Base-by-base conservation (phyloP, 2,113 vertebrate genomes). In the Nycticorax nycticorax region DNA sequence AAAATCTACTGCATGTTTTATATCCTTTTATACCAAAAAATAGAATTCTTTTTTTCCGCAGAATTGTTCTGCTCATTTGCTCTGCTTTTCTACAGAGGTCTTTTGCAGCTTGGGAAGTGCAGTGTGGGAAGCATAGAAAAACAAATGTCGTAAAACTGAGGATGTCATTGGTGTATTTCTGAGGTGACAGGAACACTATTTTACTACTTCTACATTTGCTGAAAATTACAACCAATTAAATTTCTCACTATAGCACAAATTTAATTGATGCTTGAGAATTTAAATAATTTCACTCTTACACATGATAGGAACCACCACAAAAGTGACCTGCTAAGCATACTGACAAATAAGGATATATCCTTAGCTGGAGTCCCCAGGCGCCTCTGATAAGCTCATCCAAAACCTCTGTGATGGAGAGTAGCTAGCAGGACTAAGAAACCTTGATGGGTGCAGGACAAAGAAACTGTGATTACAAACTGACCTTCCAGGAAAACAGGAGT, bases 31-130 rank as follows among this genome's bases (percentile, higher is more conserved):
- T 32, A 47, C 3, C 22, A 89, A 86, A 57, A 28, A 13, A 50
- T 4, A 17, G 1, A 1, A 23, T 8, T 60, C 4, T 0, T 5
- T 62, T 59, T 63, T 64, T 20, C 16, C 8, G 28, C 16, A 41
- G 16, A 62, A 78, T 11, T 45, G 2, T 75, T 85, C 19, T 66
- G 19, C 20, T 75, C 20, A 32, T 87, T 75, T 66, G 1, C 5
- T 55, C 4, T 59, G 15, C 19, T 84, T 56, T 91, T 57, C 39
- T 75, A 35, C 27, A 56, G 26, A 57, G 4, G 11, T 56, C 35
- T 81, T 94, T 55, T 71, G 9, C 17, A 12, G 32, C 14, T 57
- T n/a, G n/a, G n/a, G n/a, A n/a, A n/a, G n/a, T n/a, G n/a, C 62
- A 16, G 24, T 45, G 4, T 0, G 0, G 32, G 20, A 81, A 71